phyloP scores from a whole-genome alignment of 2,797 vertebrate genomes.

The Notolabrus celidotus region DNA sequence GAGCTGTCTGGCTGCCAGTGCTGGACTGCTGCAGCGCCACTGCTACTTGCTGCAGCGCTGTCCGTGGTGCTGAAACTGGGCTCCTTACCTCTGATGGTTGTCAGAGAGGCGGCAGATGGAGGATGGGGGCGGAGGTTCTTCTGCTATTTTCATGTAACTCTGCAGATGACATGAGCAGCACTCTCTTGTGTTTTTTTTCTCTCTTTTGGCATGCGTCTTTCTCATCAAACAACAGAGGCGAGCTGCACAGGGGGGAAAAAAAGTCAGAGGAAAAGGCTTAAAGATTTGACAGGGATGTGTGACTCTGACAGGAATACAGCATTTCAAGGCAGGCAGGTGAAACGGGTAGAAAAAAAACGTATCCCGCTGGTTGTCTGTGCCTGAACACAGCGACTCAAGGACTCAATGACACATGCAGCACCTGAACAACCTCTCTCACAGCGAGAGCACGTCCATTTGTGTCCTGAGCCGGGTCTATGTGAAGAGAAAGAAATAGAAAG shows the following conservation, averaged over 20 bases:
- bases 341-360: conserved; percentile 40
- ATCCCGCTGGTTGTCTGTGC: conserved; percentile 39
- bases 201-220: conserved; percentile 15
- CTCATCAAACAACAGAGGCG: conserved; percentile 31
- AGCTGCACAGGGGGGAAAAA: not conserved
- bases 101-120: conserved; percentile 42
- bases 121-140: conserved; percentile 28
- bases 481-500: not conserved
- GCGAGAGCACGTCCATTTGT: conserved; percentile 28
- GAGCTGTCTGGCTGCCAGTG: conserved; percentile 51
- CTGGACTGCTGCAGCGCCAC: conserved; percentile 21
- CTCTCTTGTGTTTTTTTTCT: not conserved
- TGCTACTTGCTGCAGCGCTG: conserved; percentile 15
- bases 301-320: conserved; percentile 57
- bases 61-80: conserved; percentile 54
- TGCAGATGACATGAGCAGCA: conserved; percentile 49
- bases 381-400: conserved; percentile 39
- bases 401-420: conserved; percentile 46
- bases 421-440: conserved; percentile 20
- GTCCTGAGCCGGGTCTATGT: conserved; percentile 18
- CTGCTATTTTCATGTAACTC: conserved; percentile 55
- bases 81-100: not conserved
- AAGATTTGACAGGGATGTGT: conserved; percentile 53
- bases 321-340: conserved; percentile 63
- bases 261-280: conserved; percentile 31